phyloP scores from a whole-genome alignment of 2,888 invertebrate genomes.

The Cephus runcator region DNA sequence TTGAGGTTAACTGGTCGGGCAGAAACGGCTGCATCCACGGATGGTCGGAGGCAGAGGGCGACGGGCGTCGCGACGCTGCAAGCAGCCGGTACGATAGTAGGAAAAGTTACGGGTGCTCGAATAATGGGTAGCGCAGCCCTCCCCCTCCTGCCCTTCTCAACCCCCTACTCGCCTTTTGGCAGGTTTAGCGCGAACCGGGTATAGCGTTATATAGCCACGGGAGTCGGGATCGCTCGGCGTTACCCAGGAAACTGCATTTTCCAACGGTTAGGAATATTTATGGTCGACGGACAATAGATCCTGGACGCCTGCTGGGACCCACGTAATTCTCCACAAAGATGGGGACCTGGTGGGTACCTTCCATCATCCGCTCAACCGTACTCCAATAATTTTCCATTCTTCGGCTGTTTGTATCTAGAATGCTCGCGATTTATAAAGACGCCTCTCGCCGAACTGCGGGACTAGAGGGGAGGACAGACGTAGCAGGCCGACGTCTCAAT shows the following conservation, averaged over 20 bases:
- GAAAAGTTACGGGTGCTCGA: conserved; percentile 18
- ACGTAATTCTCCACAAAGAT: conserved; percentile 5
- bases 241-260: conserved; percentile 51
- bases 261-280: conserved; percentile 57
- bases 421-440: neutral
- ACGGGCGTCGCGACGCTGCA: neutral
- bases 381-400: conserved; percentile 10
- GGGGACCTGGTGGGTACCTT: neutral
- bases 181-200: conserved; percentile 17
- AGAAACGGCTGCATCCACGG: neutral
- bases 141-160: neutral
- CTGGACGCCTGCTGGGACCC: neutral
- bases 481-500: conserved; percentile 18
- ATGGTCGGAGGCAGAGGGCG: neutral
- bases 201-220: conserved; percentile 23
- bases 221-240: conserved; percentile 30
- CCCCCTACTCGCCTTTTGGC: neutral
- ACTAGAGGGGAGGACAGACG: neutral
- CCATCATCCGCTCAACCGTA: neutral
- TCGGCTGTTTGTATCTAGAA: neutral
- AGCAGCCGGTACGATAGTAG: conserved; percentile 8
- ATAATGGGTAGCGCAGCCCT: conserved; percentile 12
- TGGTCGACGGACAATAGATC: conserved; percentile 51
- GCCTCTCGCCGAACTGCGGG: neutral
- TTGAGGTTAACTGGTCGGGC: neutral